Conservation (phyloP, 2,113 vertebrate species). For the Pangasianodon hypophthalmus region DNA sequence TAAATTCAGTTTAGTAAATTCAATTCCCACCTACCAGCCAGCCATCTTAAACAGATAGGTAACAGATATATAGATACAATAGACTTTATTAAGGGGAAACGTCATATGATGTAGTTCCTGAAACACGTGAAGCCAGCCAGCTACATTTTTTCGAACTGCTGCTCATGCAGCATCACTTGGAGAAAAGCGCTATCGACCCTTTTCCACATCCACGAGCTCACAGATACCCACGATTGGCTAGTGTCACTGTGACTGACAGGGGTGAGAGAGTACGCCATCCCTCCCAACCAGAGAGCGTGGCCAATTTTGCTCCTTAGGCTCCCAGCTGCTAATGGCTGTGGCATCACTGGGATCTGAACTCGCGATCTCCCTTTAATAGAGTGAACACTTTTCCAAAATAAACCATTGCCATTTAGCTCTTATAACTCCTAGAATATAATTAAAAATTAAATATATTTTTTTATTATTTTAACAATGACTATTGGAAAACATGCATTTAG, state of each 20-base stretch:
- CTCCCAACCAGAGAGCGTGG: neutral
- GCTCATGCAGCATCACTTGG: neutral
- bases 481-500: neutral
- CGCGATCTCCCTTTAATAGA: neutral
- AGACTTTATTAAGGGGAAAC: no score
- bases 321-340: neutral
- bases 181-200: neutral
- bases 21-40: neutral
- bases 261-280: neutral
- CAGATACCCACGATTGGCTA: neutral
- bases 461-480: neutral
- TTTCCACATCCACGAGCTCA: neutral
- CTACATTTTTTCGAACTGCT: neutral
- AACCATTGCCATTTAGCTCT: neutral
- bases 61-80: no score
- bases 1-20: neutral
- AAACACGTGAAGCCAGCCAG: neutral
- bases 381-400: neutral
- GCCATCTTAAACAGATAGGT: neutral
- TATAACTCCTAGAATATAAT: neutral
- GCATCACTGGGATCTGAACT: neutral
- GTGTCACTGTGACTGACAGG: neutral
- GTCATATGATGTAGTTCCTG: no score
- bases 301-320: neutral
- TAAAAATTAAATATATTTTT: neutral